Conservation (phyloP, 2,797 vertebrate genomes). For the Sebastolobus altivelis region DNA sequence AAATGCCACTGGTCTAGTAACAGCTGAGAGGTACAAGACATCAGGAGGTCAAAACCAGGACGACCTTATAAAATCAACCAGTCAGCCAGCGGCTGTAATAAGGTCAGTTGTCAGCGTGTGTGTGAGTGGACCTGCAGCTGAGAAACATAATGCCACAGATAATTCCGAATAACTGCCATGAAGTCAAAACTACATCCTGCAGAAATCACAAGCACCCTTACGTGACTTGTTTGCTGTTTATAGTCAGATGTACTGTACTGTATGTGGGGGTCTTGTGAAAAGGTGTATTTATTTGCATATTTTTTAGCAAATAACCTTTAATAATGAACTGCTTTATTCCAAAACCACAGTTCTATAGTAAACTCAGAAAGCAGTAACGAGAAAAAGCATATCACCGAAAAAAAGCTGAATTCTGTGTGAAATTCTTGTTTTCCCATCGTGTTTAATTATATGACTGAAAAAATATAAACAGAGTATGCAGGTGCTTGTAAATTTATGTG, state of each 20-base stretch:
- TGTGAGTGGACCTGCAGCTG: slow-evolving; percentile 29
- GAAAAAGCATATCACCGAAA: background rate
- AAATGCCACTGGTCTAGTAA: slow-evolving; percentile 51
- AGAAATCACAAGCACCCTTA: background rate
- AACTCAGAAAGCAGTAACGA: slow-evolving; percentile 1
- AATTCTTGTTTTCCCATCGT: background rate
- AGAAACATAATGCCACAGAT: slow-evolving; percentile 18
- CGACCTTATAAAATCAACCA: slow-evolving; percentile 39
- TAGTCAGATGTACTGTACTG: background rate
- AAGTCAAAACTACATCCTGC: slow-evolving; percentile 17
- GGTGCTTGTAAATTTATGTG: slow-evolving; percentile 19
- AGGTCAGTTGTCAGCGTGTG: slow-evolving; percentile 55
- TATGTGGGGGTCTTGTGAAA: slow-evolving; percentile 16
- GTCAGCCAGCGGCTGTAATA: slow-evolving; percentile 52
- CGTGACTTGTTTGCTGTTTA: background rate
- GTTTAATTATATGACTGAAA: slow-evolving; percentile 23
- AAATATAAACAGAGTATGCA: slow-evolving; percentile 18
- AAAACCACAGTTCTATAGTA: slow-evolving; percentile 16
- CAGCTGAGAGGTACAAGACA: slow-evolving; percentile 48
- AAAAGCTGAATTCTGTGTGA: slow-evolving; percentile 3
- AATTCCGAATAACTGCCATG: slow-evolving; percentile 9
- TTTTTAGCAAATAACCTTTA: slow-evolving; percentile 29
- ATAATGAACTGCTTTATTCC: slow-evolving; percentile 24
- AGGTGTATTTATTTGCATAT: background rate
- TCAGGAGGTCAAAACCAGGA: slow-evolving; percentile 33